phyloP scores from a whole-genome alignment of 2,888 invertebrate genomes.

The Leptinotarsa tumamoca region DNA sequence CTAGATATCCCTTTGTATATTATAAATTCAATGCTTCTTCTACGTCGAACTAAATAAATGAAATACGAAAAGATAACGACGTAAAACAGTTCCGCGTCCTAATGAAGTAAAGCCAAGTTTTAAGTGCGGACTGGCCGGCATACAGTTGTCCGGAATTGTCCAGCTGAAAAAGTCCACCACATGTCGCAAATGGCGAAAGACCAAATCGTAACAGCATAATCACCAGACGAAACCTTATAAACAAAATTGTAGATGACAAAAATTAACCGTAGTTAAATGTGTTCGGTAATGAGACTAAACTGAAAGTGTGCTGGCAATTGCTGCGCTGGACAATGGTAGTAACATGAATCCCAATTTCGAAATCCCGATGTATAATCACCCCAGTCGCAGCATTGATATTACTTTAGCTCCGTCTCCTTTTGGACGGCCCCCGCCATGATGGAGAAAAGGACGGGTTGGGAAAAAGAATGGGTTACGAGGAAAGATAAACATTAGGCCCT shows the following conservation, averaged over 20 bases:
- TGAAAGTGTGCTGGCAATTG: conserved; percentile 61
- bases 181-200: conserved; percentile 52
- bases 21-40: not conserved
- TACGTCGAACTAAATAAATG: not conserved
- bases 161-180: conserved; percentile 49
- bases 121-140: conserved; percentile 48
- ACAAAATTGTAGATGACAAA: conserved; percentile 65
- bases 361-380: conserved; percentile 61
- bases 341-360: conserved; percentile 64
- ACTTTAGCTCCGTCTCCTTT: conserved; percentile 42
- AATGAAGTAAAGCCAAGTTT: conserved; percentile 42
- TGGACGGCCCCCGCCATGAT: not conserved
- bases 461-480: conserved; percentile 45
- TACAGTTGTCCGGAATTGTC: conserved; percentile 42
- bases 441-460: conserved; percentile 35
- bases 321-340: conserved; percentile 57
- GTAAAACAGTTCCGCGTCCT: conserved; percentile 21
- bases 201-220: conserved; percentile 48
- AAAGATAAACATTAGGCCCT: conserved; percentile 50
- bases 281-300: conserved; percentile 64
- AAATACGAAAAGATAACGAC: conserved; percentile 17
- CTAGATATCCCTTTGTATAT: not conserved
- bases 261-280: conserved; percentile 64
- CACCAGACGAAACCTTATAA: conserved; percentile 59
- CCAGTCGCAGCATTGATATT: conserved; percentile 48